These are phyloP conservation scores for Meteorus colon DNA, from an alignment of 2,888 invertebrate genomes.

Conservation along the genomic window DNA sequence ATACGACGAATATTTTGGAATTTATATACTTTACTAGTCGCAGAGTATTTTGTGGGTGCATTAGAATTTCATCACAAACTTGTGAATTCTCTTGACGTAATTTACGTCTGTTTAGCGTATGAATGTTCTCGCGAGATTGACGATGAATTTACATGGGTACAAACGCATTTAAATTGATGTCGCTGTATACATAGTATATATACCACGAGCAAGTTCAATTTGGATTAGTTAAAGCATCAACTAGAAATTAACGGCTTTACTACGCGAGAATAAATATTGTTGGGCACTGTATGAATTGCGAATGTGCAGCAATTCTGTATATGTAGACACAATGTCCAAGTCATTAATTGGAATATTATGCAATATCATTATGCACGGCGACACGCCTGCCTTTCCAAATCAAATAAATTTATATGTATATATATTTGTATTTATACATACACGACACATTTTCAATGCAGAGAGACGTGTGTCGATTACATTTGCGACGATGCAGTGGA, in stretches of 20 bases:
- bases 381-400: conserved; percentile 10
- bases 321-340: background rate
- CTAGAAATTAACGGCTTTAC: conserved; percentile 40
- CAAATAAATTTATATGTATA: background rate
- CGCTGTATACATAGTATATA: conserved; percentile 24
- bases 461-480: background rate
- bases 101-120: conserved; percentile 28
- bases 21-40: background rate
- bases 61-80: conserved; percentile 19
- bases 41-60: background rate
- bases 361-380: conserved; percentile 34
- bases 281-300: conserved; percentile 30
- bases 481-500: background rate
- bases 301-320: conserved; percentile 17
- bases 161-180: conserved; percentile 37
- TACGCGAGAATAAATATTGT: conserved; percentile 32
- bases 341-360: conserved; percentile 39
- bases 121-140: conserved; percentile 18
- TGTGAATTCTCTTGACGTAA: conserved; percentile 16
- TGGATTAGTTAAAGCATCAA: conserved; percentile 39
- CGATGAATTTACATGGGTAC: conserved; percentile 10
- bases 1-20: background rate
- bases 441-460: conserved; percentile 1
- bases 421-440: background rate
- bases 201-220: conserved; percentile 39